A percentile compares a stretch with the other conserved stretches of the same genome.
Evolutionary conservation across 1,140 invertebrate species (phyloP).

Genomic region (Drosophila repletoides): DNA sequence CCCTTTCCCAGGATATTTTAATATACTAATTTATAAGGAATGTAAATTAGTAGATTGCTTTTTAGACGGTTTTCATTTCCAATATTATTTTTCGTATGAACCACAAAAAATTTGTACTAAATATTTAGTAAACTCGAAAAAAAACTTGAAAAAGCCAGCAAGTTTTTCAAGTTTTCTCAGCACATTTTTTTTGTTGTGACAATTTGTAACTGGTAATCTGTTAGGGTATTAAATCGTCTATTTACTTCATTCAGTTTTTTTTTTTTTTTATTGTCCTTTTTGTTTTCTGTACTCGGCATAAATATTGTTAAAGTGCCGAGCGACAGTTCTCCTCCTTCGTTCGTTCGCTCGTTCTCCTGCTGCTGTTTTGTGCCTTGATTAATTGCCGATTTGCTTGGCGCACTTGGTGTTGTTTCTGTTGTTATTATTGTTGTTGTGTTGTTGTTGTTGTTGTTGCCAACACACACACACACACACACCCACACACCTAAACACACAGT

Average conservation of each 20-base stretch:
- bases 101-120: too few relatives aligned
- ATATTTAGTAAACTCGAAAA: too few relatives aligned
- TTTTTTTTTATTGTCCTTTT: slow-evolving; percentile 50
- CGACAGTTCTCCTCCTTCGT: slow-evolving; percentile 34
- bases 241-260: neutral
- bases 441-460: slow-evolving; percentile 47
- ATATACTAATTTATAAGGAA: too few relatives aligned
- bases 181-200: too few relatives aligned
- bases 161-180: too few relatives aligned
- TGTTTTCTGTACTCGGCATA: slow-evolving; percentile 54
- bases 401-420: slow-evolving; percentile 59
- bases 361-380: slow-evolving; percentile 56
- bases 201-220: too few relatives aligned
- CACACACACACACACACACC: slow-evolving; percentile 19
- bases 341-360: slow-evolving; percentile 5
- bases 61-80: neutral
- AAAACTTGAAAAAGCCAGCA: too few relatives aligned
- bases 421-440: slow-evolving; percentile 24
- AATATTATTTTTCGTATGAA: too few relatives aligned
- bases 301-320: slow-evolving; percentile 76
- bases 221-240: too few relatives aligned
- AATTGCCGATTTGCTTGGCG: slow-evolving; percentile 79
- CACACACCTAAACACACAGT: slow-evolving; percentile 24
- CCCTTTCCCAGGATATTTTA: too few relatives aligned
- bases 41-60: too few relatives aligned